phyloP scores from a whole-genome alignment of 1,140 invertebrate genomes.

The Diprion similis region DNA sequence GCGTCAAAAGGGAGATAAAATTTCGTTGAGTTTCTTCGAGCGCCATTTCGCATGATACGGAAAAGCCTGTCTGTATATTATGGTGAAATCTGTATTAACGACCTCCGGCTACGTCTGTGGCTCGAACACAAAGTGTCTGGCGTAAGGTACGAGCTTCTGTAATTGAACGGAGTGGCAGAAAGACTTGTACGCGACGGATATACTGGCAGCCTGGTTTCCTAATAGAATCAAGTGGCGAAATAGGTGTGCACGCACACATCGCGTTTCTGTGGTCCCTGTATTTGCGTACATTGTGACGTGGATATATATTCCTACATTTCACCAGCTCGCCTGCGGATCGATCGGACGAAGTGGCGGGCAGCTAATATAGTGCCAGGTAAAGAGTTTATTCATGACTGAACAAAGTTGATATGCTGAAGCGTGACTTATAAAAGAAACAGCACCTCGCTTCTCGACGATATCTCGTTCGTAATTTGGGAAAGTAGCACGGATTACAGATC shows the following conservation, averaged over 20 bases:
- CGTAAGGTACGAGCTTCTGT: background rate
- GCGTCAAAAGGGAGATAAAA: no score
- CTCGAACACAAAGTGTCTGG: background rate
- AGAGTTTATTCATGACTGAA: background rate
- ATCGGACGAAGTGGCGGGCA: background rate
- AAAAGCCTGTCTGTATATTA: no score
- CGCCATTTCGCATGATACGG: no score
- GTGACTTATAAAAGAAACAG: no score
- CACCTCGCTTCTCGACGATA: no score
- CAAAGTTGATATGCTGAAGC: background rate
- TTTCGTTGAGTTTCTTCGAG: no score
- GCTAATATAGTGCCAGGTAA: background rate
- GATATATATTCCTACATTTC: background rate
- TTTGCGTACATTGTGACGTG: background rate
- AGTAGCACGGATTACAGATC: no score
- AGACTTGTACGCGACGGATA: background rate
- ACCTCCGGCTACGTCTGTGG: background rate
- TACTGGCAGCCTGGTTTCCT: background rate
- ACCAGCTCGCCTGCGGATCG: background rate
- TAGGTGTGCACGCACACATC: background rate
- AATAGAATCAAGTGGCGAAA: background rate
- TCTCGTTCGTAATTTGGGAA: no score
- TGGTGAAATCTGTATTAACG: background rate
- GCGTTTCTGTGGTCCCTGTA: background rate
- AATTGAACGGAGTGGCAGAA: constrained; percentile 1